Percentiles rank a stretch among this genome's conserved stretches.
phyloP scores from a whole-genome alignment of 2,888 invertebrate genomes.

The Diabrotica balteata region DNA sequence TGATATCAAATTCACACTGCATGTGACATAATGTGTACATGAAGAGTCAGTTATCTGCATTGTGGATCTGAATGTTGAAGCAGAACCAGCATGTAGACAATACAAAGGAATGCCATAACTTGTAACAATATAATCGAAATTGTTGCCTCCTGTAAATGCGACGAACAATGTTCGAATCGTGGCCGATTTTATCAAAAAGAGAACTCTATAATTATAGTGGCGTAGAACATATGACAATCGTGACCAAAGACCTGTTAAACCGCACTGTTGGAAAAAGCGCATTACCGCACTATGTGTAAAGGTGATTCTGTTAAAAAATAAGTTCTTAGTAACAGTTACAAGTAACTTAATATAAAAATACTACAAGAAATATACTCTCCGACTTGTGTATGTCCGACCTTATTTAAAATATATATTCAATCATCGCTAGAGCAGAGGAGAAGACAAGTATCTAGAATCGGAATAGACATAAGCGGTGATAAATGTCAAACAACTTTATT shows the following conservation, averaged over 20 bases:
- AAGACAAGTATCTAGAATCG: too few species aligned
- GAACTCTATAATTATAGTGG: conserved; percentile 39
- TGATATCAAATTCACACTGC: conserved; percentile 6
- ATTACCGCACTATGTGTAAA: conserved; percentile 32
- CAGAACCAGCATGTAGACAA: conserved; percentile 28
- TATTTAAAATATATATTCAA: too few species aligned
- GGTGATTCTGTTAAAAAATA: too few species aligned
- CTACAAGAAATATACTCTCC: too few species aligned
- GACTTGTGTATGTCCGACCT: too few species aligned
- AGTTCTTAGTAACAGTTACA: too few species aligned
- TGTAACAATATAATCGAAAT: conserved; percentile 32
- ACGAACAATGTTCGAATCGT: conserved; percentile 37
- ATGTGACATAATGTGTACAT: conserved; percentile 12
- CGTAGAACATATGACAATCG: conserved; percentile 54
- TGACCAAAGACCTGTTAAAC: conserved; percentile 56
- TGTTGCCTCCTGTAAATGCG: conserved; percentile 35
- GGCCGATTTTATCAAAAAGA: conserved; percentile 40
- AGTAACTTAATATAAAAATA: too few species aligned
- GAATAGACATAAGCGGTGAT: too few species aligned
- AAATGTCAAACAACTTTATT: too few species aligned
- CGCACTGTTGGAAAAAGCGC: conserved; percentile 51
- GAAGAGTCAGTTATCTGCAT: conserved; percentile 12
- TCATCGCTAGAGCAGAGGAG: too few species aligned
- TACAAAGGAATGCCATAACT: conserved; percentile 34
- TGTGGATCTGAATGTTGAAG: conserved; percentile 24